Percentiles rank a stretch among this genome's conserved stretches.
phyloP scores from a whole-genome alignment of 2,888 invertebrate genomes.

The Pollenia labialis region DNA sequence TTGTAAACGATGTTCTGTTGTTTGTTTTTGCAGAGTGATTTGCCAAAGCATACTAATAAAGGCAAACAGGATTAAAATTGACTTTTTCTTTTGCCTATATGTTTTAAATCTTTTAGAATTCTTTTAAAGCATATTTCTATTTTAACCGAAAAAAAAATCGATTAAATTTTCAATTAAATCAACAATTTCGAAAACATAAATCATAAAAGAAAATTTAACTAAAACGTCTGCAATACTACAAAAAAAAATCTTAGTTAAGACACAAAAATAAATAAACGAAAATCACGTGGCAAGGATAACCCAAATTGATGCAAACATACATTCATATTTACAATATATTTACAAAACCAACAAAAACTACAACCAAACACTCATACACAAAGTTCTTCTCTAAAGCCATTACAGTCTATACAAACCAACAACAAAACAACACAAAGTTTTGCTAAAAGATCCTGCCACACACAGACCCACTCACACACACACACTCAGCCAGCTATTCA shows the following conservation, averaged over 20 bases:
- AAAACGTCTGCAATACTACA: constrained; percentile 5
- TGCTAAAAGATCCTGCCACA: constrained; percentile 69
- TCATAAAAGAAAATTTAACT: constrained; percentile 75
- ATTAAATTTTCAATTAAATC: constrained; percentile 71
- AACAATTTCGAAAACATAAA: constrained; percentile 79
- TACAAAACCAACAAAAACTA: constrained; percentile 14
- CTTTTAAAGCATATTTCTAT: background rate
- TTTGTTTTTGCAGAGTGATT: no score
- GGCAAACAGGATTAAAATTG: no score
- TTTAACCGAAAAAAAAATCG: constrained; percentile 43
- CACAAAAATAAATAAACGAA: constrained; percentile 56
- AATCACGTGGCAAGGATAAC: constrained; percentile 73
- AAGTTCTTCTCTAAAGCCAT: constrained; percentile 17
- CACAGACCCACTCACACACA: constrained; percentile 29
- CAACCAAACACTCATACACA: constrained; percentile 1
- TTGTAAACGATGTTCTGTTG: no score
- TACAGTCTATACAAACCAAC: constrained; percentile 73
- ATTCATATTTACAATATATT: constrained; percentile 51
- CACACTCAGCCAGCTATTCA: background rate
- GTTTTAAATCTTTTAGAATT: background rate
- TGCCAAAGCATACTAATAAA: no score
- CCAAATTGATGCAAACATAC: constrained; percentile 67
- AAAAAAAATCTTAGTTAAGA: constrained; percentile 46
- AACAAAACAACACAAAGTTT: constrained; percentile 53
- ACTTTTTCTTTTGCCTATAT: background rate